A percentile compares a stretch with the other conserved stretches of the same genome.
Evolutionary conservation across 2,888 invertebrate genomes (phyloP).

Genomic region (Meteorus colon): DNA sequence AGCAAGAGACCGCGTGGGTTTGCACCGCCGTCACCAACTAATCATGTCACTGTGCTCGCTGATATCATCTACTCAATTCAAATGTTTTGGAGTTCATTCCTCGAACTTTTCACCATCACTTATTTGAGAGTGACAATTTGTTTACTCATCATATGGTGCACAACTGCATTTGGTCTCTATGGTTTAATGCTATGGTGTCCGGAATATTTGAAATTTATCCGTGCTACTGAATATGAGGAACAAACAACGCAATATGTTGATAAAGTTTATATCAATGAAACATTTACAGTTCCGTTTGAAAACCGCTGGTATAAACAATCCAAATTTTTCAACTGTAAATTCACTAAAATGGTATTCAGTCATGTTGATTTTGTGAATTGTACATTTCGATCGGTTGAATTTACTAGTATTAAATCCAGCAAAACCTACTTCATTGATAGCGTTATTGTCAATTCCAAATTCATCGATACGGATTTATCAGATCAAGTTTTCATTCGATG

Average conservation of each 20-base stretch:
- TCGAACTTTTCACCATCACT: conserved; percentile 79
- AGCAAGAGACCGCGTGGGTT: conserved; percentile 76
- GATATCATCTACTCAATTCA: conserved; percentile 74
- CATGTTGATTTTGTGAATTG: conserved; percentile 84
- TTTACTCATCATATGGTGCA: conserved; percentile 77
- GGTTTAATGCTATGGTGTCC: conserved; percentile 78
- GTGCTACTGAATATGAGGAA: conserved; percentile 71
- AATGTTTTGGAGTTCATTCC: conserved; percentile 81
- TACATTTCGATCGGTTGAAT: conserved; percentile 80
- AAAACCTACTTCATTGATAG: conserved; percentile 80
- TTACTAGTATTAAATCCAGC: conserved; percentile 83
- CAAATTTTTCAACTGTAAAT: conserved; percentile 79
- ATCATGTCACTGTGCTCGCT: conserved; percentile 75
- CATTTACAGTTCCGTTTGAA: conserved; percentile 79
- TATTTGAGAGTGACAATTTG: conserved; percentile 79
- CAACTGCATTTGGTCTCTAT: conserved; percentile 76
- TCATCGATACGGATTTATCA: conserved; percentile 81
- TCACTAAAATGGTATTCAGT: conserved; percentile 81
- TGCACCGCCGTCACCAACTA: conserved; percentile 69
- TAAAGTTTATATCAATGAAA: conserved; percentile 68
- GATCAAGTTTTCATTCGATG: conserved; percentile 78
- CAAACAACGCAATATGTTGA: conserved; percentile 65
- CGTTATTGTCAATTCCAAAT: conserved; percentile 79
- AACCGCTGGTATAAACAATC: conserved; percentile 79
- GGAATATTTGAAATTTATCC: conserved; percentile 73